These are phyloP conservation scores for Dermolepida albohirtum DNA, from an alignment of 2,888 invertebrate genomes.

Conservation along the genomic window DNA sequence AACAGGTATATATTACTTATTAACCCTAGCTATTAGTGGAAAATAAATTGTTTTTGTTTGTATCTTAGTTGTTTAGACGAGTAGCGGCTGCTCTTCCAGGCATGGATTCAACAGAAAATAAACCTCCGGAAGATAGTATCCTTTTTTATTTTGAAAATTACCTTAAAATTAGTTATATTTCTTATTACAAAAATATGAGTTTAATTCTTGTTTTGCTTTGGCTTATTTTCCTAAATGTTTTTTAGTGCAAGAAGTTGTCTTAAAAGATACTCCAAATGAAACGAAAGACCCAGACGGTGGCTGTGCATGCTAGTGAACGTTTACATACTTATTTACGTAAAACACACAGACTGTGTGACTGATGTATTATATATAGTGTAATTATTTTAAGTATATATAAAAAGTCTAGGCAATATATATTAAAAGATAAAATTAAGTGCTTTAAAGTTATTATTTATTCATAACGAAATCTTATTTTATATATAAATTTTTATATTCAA, in stretches of 20 bases:
- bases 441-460: too few species aligned
- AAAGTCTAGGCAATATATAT: constrained; percentile 16
- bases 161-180: too few species aligned
- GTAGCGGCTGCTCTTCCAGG: constrained; percentile 98
- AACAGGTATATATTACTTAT: constrained; percentile 77
- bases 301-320: constrained; percentile 82
- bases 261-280: constrained; percentile 96
- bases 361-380: constrained; percentile 28
- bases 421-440: too few species aligned
- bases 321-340: constrained; percentile 13
- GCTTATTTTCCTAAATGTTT: constrained; percentile 73
- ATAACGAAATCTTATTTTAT: too few species aligned
- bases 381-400: constrained; percentile 4
- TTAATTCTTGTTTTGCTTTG: constrained; percentile 16
- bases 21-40: neutral
- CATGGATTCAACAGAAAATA: constrained; percentile 97
- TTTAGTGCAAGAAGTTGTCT: constrained; percentile 97
- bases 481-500: too few species aligned
- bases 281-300: constrained; percentile 92
- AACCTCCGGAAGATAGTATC: constrained; percentile 97
- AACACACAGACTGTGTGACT: constrained; percentile 29
- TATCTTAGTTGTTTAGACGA: constrained; percentile 90
- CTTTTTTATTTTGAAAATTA: constrained; percentile 67
- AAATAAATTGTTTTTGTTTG: constrained; percentile 10
- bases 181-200: too few species aligned